A percentile compares a stretch with the other conserved stretches of the same genome.
Conservation (phyloP, 1,140 invertebrate species). For the Apis dorsata region DNA sequence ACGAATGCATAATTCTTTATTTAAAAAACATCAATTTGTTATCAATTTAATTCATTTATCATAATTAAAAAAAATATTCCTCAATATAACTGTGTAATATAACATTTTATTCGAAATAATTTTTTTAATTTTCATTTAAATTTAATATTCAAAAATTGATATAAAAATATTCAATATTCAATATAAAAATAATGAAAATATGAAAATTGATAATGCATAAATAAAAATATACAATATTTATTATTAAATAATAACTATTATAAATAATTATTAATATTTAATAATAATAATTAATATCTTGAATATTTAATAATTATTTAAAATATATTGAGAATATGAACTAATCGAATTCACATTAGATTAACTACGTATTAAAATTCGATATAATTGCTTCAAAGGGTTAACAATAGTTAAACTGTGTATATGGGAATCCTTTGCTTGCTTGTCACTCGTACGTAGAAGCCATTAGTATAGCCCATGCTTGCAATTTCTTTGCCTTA, state of each 20-base stretch:
- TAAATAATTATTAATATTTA: neutral
- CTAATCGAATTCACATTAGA: too few species aligned
- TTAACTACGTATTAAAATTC: too few species aligned
- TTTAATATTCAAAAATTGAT: neutral
- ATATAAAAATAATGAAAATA: too few species aligned
- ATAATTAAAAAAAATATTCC: neutral
- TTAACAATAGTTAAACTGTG: neutral
- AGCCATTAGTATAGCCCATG: constrained; percentile 22
- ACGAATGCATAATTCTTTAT: too few species aligned
- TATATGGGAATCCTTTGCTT: constrained; percentile 25
- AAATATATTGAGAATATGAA: too few species aligned
- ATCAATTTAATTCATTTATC: neutral
- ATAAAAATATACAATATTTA: neutral
- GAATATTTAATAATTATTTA: too few species aligned
- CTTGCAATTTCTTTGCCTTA: constrained; percentile 49
- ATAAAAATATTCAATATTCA: neutral
- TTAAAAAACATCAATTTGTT: neutral
- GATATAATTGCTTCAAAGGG: constrained; percentile 6
- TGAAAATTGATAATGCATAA: too few species aligned
- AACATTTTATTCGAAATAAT: neutral
- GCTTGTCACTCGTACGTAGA: constrained; percentile 48
- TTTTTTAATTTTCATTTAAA: neutral
- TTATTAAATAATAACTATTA: neutral
- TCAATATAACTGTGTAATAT: neutral
- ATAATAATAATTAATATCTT: too few species aligned